A percentile compares a stretch with the other conserved stretches of the same genome.
Conservation (phyloP, 2,113 vertebrate species). For the Esox niger region DNA sequence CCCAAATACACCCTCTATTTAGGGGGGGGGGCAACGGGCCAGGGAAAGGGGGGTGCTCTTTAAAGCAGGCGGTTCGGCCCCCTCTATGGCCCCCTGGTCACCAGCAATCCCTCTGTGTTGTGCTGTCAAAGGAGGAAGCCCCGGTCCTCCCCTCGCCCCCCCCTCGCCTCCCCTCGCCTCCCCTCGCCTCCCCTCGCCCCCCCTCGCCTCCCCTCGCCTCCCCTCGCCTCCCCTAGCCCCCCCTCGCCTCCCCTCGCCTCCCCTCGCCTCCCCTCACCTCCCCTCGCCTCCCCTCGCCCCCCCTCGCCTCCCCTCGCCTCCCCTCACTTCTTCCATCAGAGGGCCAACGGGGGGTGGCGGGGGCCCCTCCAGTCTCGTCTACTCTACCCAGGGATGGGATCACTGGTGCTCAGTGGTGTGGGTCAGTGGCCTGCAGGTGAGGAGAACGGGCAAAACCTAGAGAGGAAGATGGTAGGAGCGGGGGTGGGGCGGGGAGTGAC, state of each 20-base stretch:
- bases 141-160: conserved; percentile 58
- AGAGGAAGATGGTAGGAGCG: neutral
- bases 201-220: conserved; percentile 49
- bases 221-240: conserved; percentile 49
- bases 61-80: conserved; percentile 58
- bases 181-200: conserved; percentile 49
- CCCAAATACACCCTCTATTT: conserved; percentile 65
- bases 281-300: conserved; percentile 55
- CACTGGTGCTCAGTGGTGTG: neutral
- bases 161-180: conserved; percentile 53
- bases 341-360: conserved; percentile 35
- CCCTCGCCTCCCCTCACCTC: conserved; percentile 49
- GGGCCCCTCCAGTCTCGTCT: neutral
- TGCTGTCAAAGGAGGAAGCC: conserved; percentile 63
- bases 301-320: conserved; percentile 58
- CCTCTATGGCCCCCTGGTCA: conserved; percentile 64
- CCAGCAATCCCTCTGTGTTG: conserved; percentile 68
- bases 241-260: no score
- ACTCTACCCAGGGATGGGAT: neutral
- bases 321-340: no score
- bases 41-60: conserved; percentile 53
- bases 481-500: neutral
- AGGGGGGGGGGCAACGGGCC: conserved; percentile 60
- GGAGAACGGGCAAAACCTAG: conserved; percentile 6
- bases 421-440: conserved; percentile 55